Evolutionary conservation across 2,888 invertebrate species (phyloP).

Genomic region (Andrena hattorfiana): DNA sequence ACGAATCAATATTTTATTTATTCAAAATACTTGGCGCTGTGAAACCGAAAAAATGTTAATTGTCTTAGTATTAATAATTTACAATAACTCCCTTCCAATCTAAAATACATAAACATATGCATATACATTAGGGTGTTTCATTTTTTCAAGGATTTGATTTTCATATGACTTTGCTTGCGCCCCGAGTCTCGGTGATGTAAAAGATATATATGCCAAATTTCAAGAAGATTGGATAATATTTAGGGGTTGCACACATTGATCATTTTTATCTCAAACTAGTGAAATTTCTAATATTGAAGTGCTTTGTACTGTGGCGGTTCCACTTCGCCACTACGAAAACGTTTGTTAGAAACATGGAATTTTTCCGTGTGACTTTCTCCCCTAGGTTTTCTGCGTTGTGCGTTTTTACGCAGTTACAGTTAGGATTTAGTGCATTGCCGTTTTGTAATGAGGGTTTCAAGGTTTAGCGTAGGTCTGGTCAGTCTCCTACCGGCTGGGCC

Average conservation of each 20-base stretch:
- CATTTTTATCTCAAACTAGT: conserved; percentile 4
- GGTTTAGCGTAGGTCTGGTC: no score
- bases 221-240: not conserved
- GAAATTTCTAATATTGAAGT: conserved; percentile 6
- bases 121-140: not conserved
- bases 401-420: not conserved
- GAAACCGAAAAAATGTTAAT: no score
- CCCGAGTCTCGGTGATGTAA: not conserved
- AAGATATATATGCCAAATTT: no score
- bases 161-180: conserved; percentile 5
- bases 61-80: no score
- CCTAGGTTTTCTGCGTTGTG: no score
- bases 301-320: not conserved
- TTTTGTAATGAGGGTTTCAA: conserved; percentile 1
- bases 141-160: conserved; percentile 7
- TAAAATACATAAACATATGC: no score
- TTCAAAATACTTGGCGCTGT: no score
- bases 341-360: not conserved
- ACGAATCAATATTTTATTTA: no score
- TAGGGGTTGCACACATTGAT: conserved; percentile 6
- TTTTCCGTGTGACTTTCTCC: no score
- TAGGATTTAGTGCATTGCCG: not conserved
- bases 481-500: no score
- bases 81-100: no score
- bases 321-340: not conserved